A percentile compares a stretch with the other conserved stretches of the same genome.
These are phyloP conservation scores for Druon quercuslanigerum DNA, from an alignment of 1,140 invertebrate species.

Conservation along the genomic window DNA sequence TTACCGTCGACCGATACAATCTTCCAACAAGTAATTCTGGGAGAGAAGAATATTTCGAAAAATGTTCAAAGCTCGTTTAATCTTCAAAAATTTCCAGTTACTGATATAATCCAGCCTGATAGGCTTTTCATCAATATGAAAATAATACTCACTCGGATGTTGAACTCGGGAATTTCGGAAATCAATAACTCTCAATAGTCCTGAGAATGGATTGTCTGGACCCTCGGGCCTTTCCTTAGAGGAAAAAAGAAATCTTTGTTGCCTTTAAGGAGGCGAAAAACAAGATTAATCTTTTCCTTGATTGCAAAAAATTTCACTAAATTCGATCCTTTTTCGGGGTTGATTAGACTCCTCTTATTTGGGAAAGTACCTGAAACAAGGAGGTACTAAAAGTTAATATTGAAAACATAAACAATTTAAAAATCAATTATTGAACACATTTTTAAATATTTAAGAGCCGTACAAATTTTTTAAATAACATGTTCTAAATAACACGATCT, in stretches of 20 bases:
- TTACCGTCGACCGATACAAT: no score
- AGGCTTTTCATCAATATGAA: not conserved
- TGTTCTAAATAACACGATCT: no score
- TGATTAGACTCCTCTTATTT: not conserved
- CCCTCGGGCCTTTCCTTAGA: conserved; percentile 1
- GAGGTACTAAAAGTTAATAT: no score
- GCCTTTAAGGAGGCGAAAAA: not conserved
- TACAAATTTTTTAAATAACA: no score
- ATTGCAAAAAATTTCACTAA: conserved; percentile 2
- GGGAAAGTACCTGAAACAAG: no score
- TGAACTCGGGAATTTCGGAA: conserved; percentile 1
- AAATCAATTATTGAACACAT: no score
- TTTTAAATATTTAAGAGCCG: no score
- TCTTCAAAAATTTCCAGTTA: not conserved
- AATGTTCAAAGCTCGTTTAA: no score
- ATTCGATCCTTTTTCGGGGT: not conserved
- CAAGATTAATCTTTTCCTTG: conserved; percentile 15
- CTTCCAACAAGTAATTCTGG: no score
- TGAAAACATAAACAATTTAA: no score
- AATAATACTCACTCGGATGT: conserved; percentile 1
- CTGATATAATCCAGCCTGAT: not conserved
- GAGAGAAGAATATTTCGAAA: no score
- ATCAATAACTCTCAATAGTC: conserved; percentile 11
- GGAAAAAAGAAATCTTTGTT: conserved; percentile 3
- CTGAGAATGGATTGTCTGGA: conserved; percentile 3